Percentiles rank a stretch among this genome's conserved stretches.
phyloP scores from a whole-genome alignment of 2,888 invertebrate species.

The Drepanosiphum platanoidis region DNA sequence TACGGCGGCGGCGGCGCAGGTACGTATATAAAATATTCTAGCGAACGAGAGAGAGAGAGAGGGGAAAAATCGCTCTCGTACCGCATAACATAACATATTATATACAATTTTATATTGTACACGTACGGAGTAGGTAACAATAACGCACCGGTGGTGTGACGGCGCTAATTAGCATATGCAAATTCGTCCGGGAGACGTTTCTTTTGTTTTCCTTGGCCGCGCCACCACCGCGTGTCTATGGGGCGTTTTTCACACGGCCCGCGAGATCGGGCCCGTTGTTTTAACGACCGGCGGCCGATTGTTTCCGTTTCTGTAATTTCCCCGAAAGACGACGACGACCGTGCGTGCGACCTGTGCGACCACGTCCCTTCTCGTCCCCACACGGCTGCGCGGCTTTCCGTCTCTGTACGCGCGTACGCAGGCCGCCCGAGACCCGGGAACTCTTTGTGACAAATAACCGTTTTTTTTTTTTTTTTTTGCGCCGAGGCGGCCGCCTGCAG shows the following conservation, averaged over 20 bases:
- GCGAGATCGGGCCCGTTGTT: conserved; percentile 40
- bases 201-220: conserved; percentile 53
- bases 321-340: conserved; percentile 7
- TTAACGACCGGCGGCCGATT: conserved; percentile 33
- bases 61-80: conserved; percentile 10
- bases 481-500: neutral
- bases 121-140: conserved; percentile 22
- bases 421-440: neutral
- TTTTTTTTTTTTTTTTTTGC: too few species aligned
- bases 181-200: conserved; percentile 58
- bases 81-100: neutral
- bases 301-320: conserved; percentile 40
- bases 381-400: conserved; percentile 2
- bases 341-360: neutral
- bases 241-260: conserved; percentile 55
- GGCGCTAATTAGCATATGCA: conserved; percentile 53
- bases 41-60: neutral
- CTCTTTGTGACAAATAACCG: neutral
- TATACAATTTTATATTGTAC: neutral
- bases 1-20: neutral
- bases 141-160: conserved; percentile 17
- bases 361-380: conserved; percentile 8
- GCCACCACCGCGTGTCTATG: conserved; percentile 31
- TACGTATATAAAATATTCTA: neutral
- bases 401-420: neutral